Conservation (phyloP, 2,888 invertebrate genomes). For the Amphiduros pacificus region DNA sequence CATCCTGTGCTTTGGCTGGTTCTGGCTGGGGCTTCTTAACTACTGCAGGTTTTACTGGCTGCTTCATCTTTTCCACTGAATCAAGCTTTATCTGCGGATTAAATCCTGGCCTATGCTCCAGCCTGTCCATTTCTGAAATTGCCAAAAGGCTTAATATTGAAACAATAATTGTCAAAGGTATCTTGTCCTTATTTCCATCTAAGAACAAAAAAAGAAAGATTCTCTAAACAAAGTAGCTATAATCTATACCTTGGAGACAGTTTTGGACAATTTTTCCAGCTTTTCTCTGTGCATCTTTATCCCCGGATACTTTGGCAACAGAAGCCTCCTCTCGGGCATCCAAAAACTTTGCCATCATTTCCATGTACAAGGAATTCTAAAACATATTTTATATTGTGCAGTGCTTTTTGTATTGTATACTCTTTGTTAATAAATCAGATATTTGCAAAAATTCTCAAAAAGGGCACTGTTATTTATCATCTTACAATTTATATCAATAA, state of each 20-base stretch:
- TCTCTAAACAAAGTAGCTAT: background rate
- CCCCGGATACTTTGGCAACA: conserved; percentile 40
- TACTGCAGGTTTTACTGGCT: background rate
- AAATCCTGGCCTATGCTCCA: conserved; percentile 44
- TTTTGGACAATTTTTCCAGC: conserved; percentile 40
- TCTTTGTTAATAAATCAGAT: too few species aligned
- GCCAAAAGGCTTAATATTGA: too few species aligned
- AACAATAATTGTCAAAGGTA: background rate
- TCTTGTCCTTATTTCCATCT: background rate
- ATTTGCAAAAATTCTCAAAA: too few species aligned
- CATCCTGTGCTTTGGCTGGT: background rate
- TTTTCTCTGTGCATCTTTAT: conserved; percentile 39
- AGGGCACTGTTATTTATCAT: too few species aligned
- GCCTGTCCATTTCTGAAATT: conserved; percentile 38
- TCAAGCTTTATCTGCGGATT: conserved; percentile 32
- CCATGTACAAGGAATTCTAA: conserved; percentile 49
- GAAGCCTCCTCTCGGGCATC: conserved; percentile 43
- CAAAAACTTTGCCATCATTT: conserved; percentile 40
- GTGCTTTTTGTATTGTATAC: too few species aligned
- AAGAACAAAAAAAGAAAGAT: background rate
- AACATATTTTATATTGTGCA: too few species aligned
- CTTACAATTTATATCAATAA: too few species aligned
- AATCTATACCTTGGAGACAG: conserved; percentile 35
- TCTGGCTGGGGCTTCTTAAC: conserved; percentile 4
- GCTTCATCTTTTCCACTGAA: conserved; percentile 3